These are phyloP conservation scores for Xenopus borealis DNA, from an alignment of 2,113 vertebrate species.

Conservation along the genomic window DNA sequence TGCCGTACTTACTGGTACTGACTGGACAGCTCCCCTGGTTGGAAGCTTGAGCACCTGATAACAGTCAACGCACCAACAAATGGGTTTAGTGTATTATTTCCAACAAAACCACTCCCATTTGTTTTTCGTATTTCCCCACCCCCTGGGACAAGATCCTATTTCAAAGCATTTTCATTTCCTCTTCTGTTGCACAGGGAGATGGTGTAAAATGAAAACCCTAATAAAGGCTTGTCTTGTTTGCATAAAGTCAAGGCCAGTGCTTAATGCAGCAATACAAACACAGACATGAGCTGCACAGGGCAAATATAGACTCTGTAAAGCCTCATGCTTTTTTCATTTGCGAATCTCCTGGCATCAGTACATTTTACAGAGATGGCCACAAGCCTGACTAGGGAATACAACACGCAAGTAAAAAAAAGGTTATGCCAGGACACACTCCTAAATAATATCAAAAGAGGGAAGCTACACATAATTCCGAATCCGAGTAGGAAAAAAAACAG, in stretches of 20 bases:
- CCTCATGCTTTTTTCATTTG: too few species aligned
- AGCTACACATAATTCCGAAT: too few species aligned
- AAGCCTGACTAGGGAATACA: too few species aligned
- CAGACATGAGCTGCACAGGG: too few species aligned
- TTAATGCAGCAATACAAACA: neutral
- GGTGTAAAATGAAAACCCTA: neutral
- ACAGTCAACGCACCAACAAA: neutral
- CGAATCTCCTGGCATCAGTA: too few species aligned
- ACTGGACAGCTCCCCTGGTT: slow-evolving; percentile 7
- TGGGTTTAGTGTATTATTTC: neutral
- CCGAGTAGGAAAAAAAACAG: too few species aligned
- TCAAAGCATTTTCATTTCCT: slow-evolving; percentile 30
- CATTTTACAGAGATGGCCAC: too few species aligned
- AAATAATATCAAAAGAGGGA: too few species aligned
- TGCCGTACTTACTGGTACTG: neutral
- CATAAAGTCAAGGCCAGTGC: neutral
- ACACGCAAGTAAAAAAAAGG: too few species aligned
- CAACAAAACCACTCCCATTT: neutral
- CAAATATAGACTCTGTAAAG: too few species aligned
- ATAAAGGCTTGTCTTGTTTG: neutral
- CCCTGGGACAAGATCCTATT: slow-evolving; percentile 5
- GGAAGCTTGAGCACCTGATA: neutral
- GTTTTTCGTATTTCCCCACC: neutral
- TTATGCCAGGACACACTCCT: too few species aligned
- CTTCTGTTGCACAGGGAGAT: neutral